Evolutionary conservation across 2,888 invertebrate genomes (phyloP), one percentile per base, ranked within the genome.

Genomic region (Pseudococcus longispinus): DNA sequence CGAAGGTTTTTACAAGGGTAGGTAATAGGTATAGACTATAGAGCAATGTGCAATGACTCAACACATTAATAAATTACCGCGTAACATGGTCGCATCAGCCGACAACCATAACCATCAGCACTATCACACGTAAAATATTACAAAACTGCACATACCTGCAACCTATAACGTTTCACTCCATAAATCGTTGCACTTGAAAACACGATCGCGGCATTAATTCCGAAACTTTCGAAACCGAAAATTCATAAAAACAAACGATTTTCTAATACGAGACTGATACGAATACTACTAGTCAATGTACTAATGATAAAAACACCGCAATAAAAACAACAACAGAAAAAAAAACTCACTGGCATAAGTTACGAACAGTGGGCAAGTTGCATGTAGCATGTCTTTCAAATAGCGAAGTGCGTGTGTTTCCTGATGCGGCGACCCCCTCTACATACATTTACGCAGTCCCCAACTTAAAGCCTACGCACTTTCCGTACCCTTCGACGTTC

Each of bases 321-420:
- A 80, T 80, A 80, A 80, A 65, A 85, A 85, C 42, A 85, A 85
- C 15, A 42, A 85, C 20, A 60, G 11, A 74, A 85, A 74, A 65
- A 85, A 60, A 85, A 60, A 42, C 70, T 70, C 85, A 85, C 85
- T 74, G 74, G 70, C 46, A 46, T 85, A 85, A 37, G 85, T 85
- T 84, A 74, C 85, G 46, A 85, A 85, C 46, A 37, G 74, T 74
- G 42, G 85, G 85, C 70, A 85, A 65, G 84, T 84, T 84, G 84
- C 84, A 84, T 84, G 85, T 65, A 85, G 85, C 85, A 65, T 85
- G 85, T 85, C 85, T 85, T 44, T 85, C 85, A 42, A 85, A 65
- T 85, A 85, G 44, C 85, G 85, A 85, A 85, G 85, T 85, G 85
- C 85, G 85, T 85, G 85, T 85, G 85, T 85, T 85, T 85, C 85